A percentile compares a stretch with the other conserved stretches of the same genome.
Conservation (phyloP, 1,140 invertebrate species). For the Drosophila biarmipes region DNA sequence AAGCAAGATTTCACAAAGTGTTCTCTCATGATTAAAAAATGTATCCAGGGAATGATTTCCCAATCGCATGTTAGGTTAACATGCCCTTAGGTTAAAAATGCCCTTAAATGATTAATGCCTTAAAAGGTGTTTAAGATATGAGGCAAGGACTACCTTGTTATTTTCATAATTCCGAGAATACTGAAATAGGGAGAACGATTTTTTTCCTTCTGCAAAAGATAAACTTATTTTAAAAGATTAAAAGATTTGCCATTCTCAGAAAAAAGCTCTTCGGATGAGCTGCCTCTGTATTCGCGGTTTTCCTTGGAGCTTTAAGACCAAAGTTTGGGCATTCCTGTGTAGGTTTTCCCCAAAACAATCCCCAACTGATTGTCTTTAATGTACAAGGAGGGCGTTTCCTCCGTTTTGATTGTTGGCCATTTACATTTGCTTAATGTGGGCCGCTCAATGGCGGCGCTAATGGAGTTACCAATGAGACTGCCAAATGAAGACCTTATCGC, state of each 20-base stretch:
- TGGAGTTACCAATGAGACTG: constrained; percentile 63
- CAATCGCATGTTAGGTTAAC: too few relatives aligned
- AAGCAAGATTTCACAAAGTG: too few relatives aligned
- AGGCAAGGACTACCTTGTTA: too few relatives aligned
- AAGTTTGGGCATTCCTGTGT: not conserved
- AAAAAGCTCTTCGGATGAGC: constrained; percentile 2
- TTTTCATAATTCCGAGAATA: too few relatives aligned
- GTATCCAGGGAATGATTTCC: too few relatives aligned
- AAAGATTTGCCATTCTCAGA: not conserved
- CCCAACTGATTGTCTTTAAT: constrained; percentile 33
- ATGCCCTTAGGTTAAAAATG: too few relatives aligned
- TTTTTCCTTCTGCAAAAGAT: too few relatives aligned
- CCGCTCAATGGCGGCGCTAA: constrained; percentile 59
- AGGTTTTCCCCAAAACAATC: not conserved
- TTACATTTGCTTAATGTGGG: constrained; percentile 69
- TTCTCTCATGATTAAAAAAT: too few relatives aligned
- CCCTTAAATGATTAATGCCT: too few relatives aligned
- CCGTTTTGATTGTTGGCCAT: constrained; percentile 47
- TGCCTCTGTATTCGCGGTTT: not conserved
- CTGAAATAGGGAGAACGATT: too few relatives aligned
- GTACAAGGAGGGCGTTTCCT: constrained; percentile 1
- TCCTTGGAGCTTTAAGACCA: constrained; percentile 2
- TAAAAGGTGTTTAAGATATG: too few relatives aligned
- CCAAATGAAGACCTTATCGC: constrained; percentile 53
- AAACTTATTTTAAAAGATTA: not conserved